Evolutionary conservation across 2,113 vertebrate genomes (phyloP).

Genomic region (Xiphophorus couchianus): DNA sequence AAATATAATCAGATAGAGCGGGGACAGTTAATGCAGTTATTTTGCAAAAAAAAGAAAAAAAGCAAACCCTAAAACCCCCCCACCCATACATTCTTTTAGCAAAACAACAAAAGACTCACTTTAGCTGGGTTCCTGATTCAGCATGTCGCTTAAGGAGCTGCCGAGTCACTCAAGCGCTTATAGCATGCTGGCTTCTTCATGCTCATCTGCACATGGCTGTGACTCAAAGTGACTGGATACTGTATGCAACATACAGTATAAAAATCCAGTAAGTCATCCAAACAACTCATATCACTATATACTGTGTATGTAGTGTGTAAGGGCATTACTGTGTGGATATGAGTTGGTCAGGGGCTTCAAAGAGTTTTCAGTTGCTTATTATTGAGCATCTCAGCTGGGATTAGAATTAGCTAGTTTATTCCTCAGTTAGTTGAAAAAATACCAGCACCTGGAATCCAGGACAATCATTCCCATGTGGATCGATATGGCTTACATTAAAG

Average conservation of each 20-base stretch:
- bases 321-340: constrained; percentile 51
- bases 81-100: background rate
- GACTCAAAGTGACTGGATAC: constrained; percentile 66
- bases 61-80: too few relatives aligned
- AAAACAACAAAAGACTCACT: constrained; percentile 38
- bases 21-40: constrained; percentile 43
- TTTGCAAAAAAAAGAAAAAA: background rate
- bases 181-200: constrained; percentile 79
- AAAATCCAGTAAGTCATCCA: constrained; percentile 61
- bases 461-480: constrained; percentile 42
- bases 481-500: constrained; percentile 38
- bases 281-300: constrained; percentile 73
- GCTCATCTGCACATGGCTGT: constrained; percentile 73
- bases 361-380: constrained; percentile 59
- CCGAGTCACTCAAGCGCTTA: constrained; percentile 64
- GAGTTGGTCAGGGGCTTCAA: constrained; percentile 60
- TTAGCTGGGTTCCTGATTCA: constrained; percentile 49
- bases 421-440: constrained; percentile 17
- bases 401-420: constrained; percentile 16
- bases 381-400: constrained; percentile 47
- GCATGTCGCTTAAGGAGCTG: constrained; percentile 72
- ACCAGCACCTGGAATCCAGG: constrained; percentile 34
- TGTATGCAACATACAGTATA: constrained; percentile 77
- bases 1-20: background rate
- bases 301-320: constrained; percentile 25